Evolutionary conservation across 2,888 invertebrate genomes (phyloP).

Genomic region (Altica lythri): DNA sequence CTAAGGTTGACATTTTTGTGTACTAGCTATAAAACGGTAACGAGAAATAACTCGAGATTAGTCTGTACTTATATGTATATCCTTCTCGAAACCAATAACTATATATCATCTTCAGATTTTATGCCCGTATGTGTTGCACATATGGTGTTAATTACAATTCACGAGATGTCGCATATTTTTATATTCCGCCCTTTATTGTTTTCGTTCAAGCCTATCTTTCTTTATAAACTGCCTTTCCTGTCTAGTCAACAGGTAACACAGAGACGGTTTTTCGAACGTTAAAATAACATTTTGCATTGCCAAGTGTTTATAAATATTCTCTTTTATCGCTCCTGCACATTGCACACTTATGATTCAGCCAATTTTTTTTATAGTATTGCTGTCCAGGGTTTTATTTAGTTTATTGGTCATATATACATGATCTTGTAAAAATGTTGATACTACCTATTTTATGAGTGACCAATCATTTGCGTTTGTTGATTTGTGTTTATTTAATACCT

Average conservation of each 20-base stretch:
- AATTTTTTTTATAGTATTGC: too few relatives aligned
- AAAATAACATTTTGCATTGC: too few relatives aligned
- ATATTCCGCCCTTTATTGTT: conserved; percentile 15
- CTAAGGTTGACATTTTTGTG: conserved; percentile 12
- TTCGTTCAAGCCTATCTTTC: conserved; percentile 2
- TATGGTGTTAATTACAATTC: conserved; percentile 12
- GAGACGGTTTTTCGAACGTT: too few relatives aligned
- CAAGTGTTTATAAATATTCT: too few relatives aligned
- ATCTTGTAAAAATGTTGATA: too few relatives aligned
- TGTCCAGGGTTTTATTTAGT: too few relatives aligned
- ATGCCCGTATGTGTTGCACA: neutral
- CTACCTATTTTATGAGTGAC: too few relatives aligned
- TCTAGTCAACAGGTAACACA: conserved; percentile 8
- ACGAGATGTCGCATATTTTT: conserved; percentile 12
- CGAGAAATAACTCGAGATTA: conserved; percentile 10
- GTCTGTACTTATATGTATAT: conserved; percentile 12
- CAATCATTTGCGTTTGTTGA: too few relatives aligned
- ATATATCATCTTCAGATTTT: conserved; percentile 13
- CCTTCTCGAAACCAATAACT: conserved; percentile 14
- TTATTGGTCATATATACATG: too few relatives aligned
- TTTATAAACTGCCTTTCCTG: conserved; percentile 10
- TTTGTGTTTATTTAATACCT: too few relatives aligned
- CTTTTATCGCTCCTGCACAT: too few relatives aligned
- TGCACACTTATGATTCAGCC: too few relatives aligned
- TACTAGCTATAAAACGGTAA: conserved; percentile 12